These are phyloP conservation scores for Nomada ruficornis DNA, from an alignment of 2,888 invertebrate genomes.

Conservation along the genomic window DNA sequence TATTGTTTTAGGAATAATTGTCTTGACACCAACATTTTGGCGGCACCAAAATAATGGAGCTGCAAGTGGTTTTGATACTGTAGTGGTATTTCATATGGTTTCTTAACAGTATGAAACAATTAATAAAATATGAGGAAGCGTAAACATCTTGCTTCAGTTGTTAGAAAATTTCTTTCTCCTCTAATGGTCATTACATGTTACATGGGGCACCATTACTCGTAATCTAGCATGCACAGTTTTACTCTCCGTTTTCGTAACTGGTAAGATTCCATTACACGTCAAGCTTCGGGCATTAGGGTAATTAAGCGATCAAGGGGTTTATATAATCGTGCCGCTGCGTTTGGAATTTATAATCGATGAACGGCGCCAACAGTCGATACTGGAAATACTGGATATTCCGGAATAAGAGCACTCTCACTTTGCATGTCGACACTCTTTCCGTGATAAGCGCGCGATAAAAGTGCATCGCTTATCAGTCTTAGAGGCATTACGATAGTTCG, in stretches of 20 bases:
- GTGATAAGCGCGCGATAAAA: slow-evolving; percentile 50
- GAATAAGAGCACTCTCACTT: slow-evolving; percentile 67
- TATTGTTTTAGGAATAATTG: too few relatives aligned
- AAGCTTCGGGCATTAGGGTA: slow-evolving; percentile 39
- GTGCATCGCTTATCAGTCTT: slow-evolving; percentile 28
- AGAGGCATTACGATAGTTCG: slow-evolving; percentile 8
- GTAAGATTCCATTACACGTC: slow-evolving; percentile 4
- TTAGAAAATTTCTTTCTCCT: not conserved
- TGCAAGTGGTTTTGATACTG: too few relatives aligned
- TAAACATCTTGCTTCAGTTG: too few relatives aligned
- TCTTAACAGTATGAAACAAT: too few relatives aligned
- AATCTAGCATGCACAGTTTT: not conserved
- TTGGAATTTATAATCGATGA: slow-evolving; percentile 58
- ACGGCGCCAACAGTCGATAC: slow-evolving; percentile 62
- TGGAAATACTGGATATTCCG: slow-evolving; percentile 73
- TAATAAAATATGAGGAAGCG: too few relatives aligned
- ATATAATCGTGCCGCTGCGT: slow-evolving; percentile 50
- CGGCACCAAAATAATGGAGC: too few relatives aligned
- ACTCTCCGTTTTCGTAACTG: slow-evolving; percentile 4
- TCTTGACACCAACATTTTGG: too few relatives aligned
- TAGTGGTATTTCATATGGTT: too few relatives aligned
- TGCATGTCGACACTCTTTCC: slow-evolving; percentile 56
- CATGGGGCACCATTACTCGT: too few relatives aligned
- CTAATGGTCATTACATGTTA: not conserved
- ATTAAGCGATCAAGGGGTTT: slow-evolving; percentile 65